These are phyloP conservation scores for Petrophora chlorosata DNA, from an alignment of 2,888 invertebrate genomes.

Conservation along the genomic window DNA sequence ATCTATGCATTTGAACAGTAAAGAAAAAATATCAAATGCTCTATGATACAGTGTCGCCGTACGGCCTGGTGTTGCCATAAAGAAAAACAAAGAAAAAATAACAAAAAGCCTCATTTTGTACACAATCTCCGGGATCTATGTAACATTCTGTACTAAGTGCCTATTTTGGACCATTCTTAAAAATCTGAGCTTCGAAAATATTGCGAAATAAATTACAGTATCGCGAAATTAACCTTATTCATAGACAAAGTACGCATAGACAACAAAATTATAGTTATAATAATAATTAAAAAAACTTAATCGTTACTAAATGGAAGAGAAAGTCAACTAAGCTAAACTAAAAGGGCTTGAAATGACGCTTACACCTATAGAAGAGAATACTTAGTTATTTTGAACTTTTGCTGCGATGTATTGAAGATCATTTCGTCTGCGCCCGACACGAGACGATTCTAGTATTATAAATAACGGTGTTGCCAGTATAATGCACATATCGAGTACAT, in stretches of 20 bases:
- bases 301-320: conserved; percentile 77
- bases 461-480: conserved; percentile 8
- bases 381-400: conserved; percentile 28
- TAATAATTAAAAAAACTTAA: conserved; percentile 72
- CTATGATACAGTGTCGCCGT: conserved; percentile 57
- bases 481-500: neutral
- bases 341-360: conserved; percentile 52
- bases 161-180: conserved; percentile 52
- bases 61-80: conserved; percentile 53
- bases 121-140: conserved; percentile 67
- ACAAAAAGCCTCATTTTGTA: conserved; percentile 70
- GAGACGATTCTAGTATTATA: conserved; percentile 5
- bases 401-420: conserved; percentile 18
- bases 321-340: conserved; percentile 76
- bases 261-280: conserved; percentile 66
- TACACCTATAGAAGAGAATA: conserved; percentile 48
- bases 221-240: conserved; percentile 42
- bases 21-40: conserved; percentile 60
- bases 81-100: conserved; percentile 52
- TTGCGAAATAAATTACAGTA: conserved; percentile 63
- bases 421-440: conserved; percentile 21
- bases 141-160: conserved; percentile 50
- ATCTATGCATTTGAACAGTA: conserved; percentile 76
- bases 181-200: conserved; percentile 55
- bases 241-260: conserved; percentile 58